Base-by-base conservation (phyloP, 2,888 invertebrate genomes). In the Erynnis tages region DNA sequence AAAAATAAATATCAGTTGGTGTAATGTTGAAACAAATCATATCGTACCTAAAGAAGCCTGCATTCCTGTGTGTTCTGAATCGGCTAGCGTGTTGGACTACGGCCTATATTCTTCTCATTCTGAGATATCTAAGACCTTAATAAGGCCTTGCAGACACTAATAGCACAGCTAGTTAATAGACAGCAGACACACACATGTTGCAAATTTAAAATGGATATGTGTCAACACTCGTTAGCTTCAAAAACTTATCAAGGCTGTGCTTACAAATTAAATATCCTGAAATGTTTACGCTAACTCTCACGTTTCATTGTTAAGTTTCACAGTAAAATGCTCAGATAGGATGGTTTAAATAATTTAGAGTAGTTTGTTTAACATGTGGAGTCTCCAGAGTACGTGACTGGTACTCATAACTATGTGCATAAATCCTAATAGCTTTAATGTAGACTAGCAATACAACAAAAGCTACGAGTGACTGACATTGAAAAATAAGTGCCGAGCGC, bases 401-500 rank as follows among this genome's bases (percentile, higher is more conserved):
- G 57, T 43, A 29, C 60, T 59, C 61, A 61, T 60, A 62, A 65
- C 58, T 65, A 65, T 65, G 63, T 61, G 58, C 63, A 65, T 63
- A 65, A 62, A 63, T 61, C 59, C 58, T 54, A 57, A 60, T 61
- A 61, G 59, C 62, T 59, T 64, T 62, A 53, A 57, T 61, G 58
- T 60, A 59, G 61, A 68, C 65, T 63, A 62, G 60, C 61, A 63
- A 57, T 43, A 57, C 61, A 63, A 62, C 63, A 66, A 63, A 67
- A 66, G 61, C 55, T 63, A 61, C 61, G 58, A 70, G 56, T 66
- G 71, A 71, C 65, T 70, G 80, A 80, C 79, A 67, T 77, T 79
- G 76, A 79, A 77, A 80, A 79, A 82, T 77, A 76, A 71, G 71
- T 67, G 69, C 73, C 63, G 68, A 69, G 65, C 62, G 65, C 68